Percentiles rank a stretch among this genome's conserved stretches.
Conservation (phyloP, 2,797 vertebrate species). For the Pipistrellus pipistrellus region DNA sequence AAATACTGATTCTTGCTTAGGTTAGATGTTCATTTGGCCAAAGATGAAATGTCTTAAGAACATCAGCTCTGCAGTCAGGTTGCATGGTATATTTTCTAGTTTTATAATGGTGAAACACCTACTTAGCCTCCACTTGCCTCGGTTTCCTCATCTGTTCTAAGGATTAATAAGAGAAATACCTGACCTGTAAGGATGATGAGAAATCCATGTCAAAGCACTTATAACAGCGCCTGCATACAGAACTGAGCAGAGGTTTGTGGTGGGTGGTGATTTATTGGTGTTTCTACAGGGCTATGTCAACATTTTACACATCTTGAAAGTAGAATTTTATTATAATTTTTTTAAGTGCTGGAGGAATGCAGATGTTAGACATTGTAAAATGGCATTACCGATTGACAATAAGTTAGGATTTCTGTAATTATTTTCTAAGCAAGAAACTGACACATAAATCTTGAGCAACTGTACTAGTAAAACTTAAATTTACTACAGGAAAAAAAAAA, state of each 20-base stretch:
- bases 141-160: constrained; percentile 5
- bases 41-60: background rate
- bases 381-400: background rate
- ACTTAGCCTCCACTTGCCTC: background rate
- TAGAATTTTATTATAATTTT: background rate
- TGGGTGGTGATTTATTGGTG: background rate
- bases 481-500: constrained; percentile 57
- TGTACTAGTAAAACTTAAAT: constrained; percentile 46
- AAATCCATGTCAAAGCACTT: background rate
- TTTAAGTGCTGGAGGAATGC: background rate
- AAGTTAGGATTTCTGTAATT: constrained; percentile 55
- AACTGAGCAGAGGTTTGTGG: background rate
- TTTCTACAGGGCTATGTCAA: background rate
- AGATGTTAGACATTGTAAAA: background rate
- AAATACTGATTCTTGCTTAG: background rate
- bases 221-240: background rate
- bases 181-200: background rate
- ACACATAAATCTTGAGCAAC: constrained; percentile 21
- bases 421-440: constrained; percentile 4
- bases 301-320: background rate
- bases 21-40: background rate
- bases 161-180: background rate
- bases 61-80: background rate
- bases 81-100: background rate
- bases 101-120: background rate